Conservation (phyloP, 2,113 vertebrate genomes). For the Notothenia coriiceps region DNA sequence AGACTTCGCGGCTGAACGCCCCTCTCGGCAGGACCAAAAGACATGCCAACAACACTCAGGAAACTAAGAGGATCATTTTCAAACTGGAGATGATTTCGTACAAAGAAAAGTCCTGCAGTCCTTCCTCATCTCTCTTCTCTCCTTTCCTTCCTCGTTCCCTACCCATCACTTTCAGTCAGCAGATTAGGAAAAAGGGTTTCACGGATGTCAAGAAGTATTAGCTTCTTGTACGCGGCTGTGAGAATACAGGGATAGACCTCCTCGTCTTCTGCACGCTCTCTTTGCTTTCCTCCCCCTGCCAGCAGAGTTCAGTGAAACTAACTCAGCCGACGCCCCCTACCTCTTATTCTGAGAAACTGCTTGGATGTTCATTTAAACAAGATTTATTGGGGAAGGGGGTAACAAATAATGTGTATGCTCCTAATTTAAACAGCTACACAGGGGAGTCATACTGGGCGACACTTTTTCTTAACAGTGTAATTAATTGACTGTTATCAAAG, state of each 20-base stretch:
- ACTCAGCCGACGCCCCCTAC: slow-evolving; percentile 4
- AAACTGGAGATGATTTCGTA: slow-evolving; percentile 53
- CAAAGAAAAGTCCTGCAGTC: slow-evolving; percentile 44
- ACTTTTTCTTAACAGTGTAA: background rate
- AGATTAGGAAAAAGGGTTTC: slow-evolving; percentile 69
- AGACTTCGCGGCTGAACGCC: slow-evolving; percentile 31
- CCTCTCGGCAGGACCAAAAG: slow-evolving; percentile 27
- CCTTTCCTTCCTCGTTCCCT: slow-evolving; percentile 16
- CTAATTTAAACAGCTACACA: background rate
- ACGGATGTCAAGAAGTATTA: slow-evolving; percentile 72
- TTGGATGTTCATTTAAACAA: background rate
- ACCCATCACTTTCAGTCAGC: slow-evolving; percentile 57
- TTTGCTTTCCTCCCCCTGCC: background rate
- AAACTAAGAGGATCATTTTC: slow-evolving; percentile 55
- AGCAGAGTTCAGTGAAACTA: background rate
- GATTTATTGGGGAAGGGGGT: background rate
- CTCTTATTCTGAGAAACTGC: slow-evolving; percentile 7
- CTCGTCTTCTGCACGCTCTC: slow-evolving; percentile 6
- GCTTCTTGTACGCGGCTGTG: slow-evolving; percentile 36
- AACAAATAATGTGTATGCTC: background rate
- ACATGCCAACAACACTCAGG: slow-evolving; percentile 27
- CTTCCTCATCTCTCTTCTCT: slow-evolving; percentile 9
- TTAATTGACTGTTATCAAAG: background rate
- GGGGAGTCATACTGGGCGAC: background rate
- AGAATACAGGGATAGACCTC: slow-evolving; percentile 47